Base-by-base conservation (phyloP, 2,113 vertebrate species). In the Corvus cornix region DNA sequence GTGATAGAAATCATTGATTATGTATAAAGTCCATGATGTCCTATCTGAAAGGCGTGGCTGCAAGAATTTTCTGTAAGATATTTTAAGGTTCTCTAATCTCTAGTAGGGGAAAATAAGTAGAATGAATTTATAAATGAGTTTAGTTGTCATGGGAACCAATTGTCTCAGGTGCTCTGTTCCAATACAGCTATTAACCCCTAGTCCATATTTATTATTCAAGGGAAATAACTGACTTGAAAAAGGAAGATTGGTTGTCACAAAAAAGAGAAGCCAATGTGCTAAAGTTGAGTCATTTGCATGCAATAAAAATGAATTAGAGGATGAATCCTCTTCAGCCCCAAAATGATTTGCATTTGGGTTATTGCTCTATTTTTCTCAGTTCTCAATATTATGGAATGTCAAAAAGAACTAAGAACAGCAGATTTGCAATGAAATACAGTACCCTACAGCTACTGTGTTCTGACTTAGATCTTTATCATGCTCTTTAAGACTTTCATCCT, bases 121-220 rank as follows among this genome's bases (percentile, higher is more conserved):
- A 94, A 96, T 84, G 89, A 96, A 96, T 93, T 97, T 98, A 96
- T 92, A 95, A 97, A 59, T 95, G 77, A 96, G 69, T 96, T 96
- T 51, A 44, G 96, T 98, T 97, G 95, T 94, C 96, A 97, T 97
- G 90, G 96, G 69, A 98, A 97, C 97, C 95, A 79, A 62, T 96
- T 98, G 96, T 97, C 85, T 94, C 81, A 97, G 86, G 84, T 96
- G 81, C 64, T 96, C 62, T 91, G 35, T 64, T 92, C 87, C 96
- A 94, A 89, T 75, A 79, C 52, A 90, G 87, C 79, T 92, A 97
- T 97, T 98, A 98, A 97, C 96, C 87, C 66, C 28, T 91, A 89
- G 93, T 95, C 85, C 91, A 80, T 94, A 95, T 96, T 97, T 97
- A 97, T 97, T 97, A 97, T 98, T 97, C 97, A 97, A 94, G 62